A percentile compares a stretch with the other conserved stretches of the same genome.
Evolutionary conservation across 2,797 vertebrate species (phyloP).

Genomic region (Urocyon cinereoargenteus): DNA sequence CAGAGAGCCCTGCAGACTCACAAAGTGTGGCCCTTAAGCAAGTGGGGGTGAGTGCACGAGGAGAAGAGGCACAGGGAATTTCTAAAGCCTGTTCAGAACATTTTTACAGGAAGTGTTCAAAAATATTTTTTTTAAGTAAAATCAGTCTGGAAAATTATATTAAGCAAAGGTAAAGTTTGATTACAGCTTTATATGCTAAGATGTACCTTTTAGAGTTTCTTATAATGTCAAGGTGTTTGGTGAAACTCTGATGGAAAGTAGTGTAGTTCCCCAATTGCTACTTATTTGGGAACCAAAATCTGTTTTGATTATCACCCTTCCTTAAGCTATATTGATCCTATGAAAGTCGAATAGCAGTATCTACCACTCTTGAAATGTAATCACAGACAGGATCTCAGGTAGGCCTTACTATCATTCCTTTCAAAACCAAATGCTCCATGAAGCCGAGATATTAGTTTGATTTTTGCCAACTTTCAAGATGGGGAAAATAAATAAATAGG

Average conservation of each 20-base stretch:
- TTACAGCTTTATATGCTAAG: background rate
- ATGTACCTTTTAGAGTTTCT: background rate
- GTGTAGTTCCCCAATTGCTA: background rate
- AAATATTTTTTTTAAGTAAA: background rate
- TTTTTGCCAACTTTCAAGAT: background rate
- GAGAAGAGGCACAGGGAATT: background rate
- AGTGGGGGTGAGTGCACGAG: rapidly evolving
- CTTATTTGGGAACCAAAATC: background rate
- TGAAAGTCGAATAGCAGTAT: background rate
- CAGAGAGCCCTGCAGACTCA: background rate
- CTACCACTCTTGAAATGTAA: background rate
- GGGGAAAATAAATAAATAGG: background rate
- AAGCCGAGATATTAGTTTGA: background rate
- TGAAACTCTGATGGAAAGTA: background rate
- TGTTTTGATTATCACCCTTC: background rate
- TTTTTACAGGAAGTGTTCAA: background rate
- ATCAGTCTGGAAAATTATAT: background rate
- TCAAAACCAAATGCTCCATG: background rate
- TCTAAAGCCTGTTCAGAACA: background rate
- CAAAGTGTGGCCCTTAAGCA: rapidly evolving
- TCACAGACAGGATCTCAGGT: background rate
- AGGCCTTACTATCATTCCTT: background rate
- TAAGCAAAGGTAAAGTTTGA: background rate
- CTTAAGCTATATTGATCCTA: background rate
- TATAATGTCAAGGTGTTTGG: background rate